Base-by-base conservation (phyloP, 2,888 invertebrate genomes). In the Calliscelio sp. region DNA sequence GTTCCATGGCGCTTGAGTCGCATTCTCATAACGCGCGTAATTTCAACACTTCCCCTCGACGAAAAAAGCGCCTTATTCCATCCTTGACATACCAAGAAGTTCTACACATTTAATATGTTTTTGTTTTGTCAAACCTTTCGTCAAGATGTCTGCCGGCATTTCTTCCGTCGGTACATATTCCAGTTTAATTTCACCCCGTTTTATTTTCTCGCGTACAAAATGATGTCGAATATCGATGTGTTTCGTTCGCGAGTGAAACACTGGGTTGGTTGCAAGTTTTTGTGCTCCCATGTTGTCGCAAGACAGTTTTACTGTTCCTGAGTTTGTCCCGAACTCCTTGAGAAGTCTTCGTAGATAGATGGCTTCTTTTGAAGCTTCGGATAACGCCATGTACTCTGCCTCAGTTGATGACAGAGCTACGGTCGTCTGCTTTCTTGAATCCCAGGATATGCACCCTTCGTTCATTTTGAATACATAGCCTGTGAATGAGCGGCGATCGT, bases 81-180 rank as follows among this genome's bases (percentile, higher is more conserved):
- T 46, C 46, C 18, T 46, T 2, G 46, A 18, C 18, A 46, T n/a
- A 16, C 24, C 24, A 18, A 51, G 20, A 22, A 51, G 51, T 7
- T 51, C 24, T 3, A 20, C 32, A 18, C 57, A 57, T 10, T 63
- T 28, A 2, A 16, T 7, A 22, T 74, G 74, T 28, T 61, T 63
- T 32, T 14, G 8, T 20, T 63, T 74, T 1, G 32, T 3, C 8
- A 74, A 10, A 4, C 20, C 74, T 32, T 74, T 74, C 4, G 61
- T 74, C 6, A 74, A 25, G 18, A 74, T 46, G 35, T 74, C 74
- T 18, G 74, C 74, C 3, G 74, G 61, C 74, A 74, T 74, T 2
- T 61, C 28, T 4, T 59, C 49, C 2, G 74, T 46, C 16, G 61
- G 11, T 10, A 22, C 2, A 20, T 57, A 20, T 10, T 57, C 11